A percentile compares a stretch with the other conserved stretches of the same genome.
phyloP scores from a whole-genome alignment of 1,140 invertebrate species.

The Apocrypta bakeri region DNA sequence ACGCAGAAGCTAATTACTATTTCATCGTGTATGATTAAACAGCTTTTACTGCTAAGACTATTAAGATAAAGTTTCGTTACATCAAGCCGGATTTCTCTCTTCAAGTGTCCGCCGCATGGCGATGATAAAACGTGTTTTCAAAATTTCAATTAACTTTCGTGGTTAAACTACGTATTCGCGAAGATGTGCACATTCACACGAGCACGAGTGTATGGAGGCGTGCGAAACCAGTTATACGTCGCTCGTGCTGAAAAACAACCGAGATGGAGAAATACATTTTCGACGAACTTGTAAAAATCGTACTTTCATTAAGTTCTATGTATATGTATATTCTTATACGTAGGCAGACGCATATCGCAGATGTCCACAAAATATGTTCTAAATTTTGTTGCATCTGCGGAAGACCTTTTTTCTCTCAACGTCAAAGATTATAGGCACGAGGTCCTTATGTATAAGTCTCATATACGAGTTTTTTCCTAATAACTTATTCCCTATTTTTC shows the following conservation, averaged over 20 bases:
- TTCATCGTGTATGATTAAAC: conserved; percentile 34
- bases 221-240: conserved; percentile 14
- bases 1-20: conserved; percentile 30
- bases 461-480: no score
- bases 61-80: conserved; percentile 43
- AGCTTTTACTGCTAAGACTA: conserved; percentile 27
- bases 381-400: background rate
- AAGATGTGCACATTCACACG: background rate
- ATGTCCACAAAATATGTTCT: no score
- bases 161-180: background rate
- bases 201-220: no score
- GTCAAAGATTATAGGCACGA: no score
- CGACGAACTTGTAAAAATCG: conserved; percentile 20
- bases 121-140: conserved; percentile 36
- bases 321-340: background rate
- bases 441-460: no score
- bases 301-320: conserved; percentile 26
- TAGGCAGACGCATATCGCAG: background rate
- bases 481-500: no score
- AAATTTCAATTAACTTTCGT: conserved; percentile 43
- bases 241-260: background rate
- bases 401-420: background rate
- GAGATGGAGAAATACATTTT: conserved; percentile 10
- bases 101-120: background rate
- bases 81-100: background rate